phyloP scores from a whole-genome alignment of 2,113 vertebrate species.

The Carassius auratus region DNA sequence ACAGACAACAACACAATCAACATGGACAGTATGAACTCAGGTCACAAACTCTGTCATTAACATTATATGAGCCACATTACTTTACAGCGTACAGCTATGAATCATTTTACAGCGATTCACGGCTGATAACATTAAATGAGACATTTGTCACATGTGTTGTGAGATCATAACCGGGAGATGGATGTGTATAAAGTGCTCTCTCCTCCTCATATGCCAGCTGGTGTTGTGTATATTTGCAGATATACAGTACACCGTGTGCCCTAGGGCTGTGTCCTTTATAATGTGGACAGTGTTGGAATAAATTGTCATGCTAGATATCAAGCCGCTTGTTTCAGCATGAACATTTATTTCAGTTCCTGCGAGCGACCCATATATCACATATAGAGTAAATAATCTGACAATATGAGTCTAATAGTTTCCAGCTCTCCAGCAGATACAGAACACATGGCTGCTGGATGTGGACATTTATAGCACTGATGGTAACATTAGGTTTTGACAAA shows the following conservation, averaged over 20 bases:
- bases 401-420: conserved; percentile 48
- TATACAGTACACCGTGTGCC: conserved; percentile 37
- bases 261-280: conserved; percentile 41
- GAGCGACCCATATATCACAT: conserved; percentile 62
- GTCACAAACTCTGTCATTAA: background rate
- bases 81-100: background rate
- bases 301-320: conserved; percentile 35
- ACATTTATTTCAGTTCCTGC: conserved; percentile 50
- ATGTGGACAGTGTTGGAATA: conserved; percentile 41
- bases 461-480: background rate
- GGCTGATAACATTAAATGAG: background rate
- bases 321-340: conserved; percentile 3
- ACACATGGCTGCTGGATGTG: background rate
- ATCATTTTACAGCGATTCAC: background rate
- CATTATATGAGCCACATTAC: conserved; percentile 15
- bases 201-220: conserved; percentile 55
- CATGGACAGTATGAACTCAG: background rate
- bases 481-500: conserved; percentile 1
- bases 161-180: conserved; percentile 14
- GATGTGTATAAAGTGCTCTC: conserved; percentile 48
- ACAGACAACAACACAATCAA: background rate
- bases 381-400: conserved; percentile 60
- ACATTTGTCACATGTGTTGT: conserved; percentile 41
- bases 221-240: conserved; percentile 60
- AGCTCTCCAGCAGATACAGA: conserved; percentile 39